Evolutionary conservation across 2,797 vertebrate genomes (phyloP).

Genomic region (Semaprochilodus insignis): DNA sequence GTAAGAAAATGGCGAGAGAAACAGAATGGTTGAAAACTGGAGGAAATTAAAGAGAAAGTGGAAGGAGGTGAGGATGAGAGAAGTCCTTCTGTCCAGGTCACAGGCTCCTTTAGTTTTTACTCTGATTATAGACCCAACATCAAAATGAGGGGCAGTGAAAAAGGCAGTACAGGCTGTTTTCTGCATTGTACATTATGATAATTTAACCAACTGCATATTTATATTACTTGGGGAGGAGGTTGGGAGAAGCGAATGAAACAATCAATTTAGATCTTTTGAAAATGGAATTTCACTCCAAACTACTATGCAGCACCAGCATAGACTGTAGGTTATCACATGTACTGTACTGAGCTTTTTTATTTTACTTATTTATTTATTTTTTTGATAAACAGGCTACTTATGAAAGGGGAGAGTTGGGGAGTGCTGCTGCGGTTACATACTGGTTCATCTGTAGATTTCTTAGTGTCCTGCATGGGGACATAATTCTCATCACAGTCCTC

Average conservation of each 20-base stretch:
- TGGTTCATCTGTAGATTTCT: constrained; percentile 92
- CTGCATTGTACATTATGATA: neutral
- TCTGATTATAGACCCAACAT: neutral
- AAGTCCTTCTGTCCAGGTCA: constrained; percentile 75
- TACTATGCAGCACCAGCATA: constrained; percentile 24
- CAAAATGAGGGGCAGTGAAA: constrained; percentile 14
- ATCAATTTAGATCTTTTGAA: neutral
- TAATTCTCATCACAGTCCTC: constrained; percentile 98
- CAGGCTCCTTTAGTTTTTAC: neutral
- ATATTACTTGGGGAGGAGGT: neutral
- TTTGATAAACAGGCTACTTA: neutral
- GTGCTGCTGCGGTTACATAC: constrained; percentile 85
- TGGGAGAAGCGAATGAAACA: neutral
- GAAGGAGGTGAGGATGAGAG: constrained; percentile 63
- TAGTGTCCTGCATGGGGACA: constrained; percentile 93
- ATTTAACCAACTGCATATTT: neutral
- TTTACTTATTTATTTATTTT: neutral
- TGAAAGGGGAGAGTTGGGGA: constrained; percentile 55
- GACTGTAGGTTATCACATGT: neutral
- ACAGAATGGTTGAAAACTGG: constrained; percentile 43
- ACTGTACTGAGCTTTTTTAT: neutral
- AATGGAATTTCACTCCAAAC: constrained; percentile 2
- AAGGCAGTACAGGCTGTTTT: neutral
- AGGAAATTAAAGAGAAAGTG: constrained; percentile 42
- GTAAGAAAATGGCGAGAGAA: constrained; percentile 12